These are phyloP conservation scores for Vireo griseus DNA, from an alignment of 2,797 vertebrate species.

Conservation along the genomic window DNA sequence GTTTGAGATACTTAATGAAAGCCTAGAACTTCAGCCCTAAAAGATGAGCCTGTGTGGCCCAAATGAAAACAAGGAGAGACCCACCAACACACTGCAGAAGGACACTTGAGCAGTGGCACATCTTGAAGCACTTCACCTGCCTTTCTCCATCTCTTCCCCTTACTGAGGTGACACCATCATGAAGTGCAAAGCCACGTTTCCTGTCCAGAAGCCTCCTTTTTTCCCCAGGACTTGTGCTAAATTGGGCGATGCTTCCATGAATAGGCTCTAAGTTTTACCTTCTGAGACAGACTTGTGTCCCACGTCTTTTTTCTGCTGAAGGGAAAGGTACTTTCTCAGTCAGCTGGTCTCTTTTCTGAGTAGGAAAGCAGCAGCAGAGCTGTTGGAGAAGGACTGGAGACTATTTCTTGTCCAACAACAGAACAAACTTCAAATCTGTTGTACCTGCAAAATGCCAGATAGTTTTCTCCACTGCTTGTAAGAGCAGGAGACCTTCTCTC, in stretches of 20 bases:
- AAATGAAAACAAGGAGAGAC: not conserved
- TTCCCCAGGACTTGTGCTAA: not conserved
- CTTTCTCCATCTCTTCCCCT: not conserved
- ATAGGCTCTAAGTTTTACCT: not conserved
- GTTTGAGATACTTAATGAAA: not conserved
- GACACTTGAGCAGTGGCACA: not conserved
- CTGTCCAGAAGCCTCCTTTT: not conserved
- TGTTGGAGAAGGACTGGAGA: not conserved
- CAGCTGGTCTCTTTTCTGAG: not conserved
- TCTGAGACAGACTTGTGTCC: not conserved
- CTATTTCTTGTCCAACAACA: not conserved
- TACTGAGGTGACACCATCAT: not conserved
- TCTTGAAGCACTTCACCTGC: not conserved
- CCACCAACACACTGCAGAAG: not conserved
- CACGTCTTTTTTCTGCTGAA: not conserved
- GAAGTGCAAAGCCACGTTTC: not conserved
- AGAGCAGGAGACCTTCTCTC: not conserved
- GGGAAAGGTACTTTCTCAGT: not conserved
- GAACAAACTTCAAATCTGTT: not conserved
- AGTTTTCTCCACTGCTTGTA: not conserved
- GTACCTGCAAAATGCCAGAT: not conserved
- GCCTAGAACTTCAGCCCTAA: not conserved
- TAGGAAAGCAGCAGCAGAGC: not conserved
- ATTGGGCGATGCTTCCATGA: not conserved
- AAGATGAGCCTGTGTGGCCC: not conserved